Conservation (phyloP, 2,113 vertebrate species). For the Procavia capensis region DNA sequence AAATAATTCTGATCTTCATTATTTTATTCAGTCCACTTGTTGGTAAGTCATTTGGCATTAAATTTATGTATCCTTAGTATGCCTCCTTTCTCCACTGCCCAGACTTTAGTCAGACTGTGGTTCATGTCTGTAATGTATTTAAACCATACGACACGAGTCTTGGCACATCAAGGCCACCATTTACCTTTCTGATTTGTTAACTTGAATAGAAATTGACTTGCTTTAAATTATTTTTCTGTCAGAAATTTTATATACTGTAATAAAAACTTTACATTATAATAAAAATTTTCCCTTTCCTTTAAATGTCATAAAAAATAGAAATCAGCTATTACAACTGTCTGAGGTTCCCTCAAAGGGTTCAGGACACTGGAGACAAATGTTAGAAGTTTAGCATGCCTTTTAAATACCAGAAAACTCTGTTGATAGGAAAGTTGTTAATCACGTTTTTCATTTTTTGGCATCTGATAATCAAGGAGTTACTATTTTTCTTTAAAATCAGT, state of each 20-base stretch:
- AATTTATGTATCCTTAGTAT: neutral
- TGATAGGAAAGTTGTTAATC: neutral
- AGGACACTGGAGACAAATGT: constrained; percentile 34
- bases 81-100: neutral
- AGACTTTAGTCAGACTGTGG: constrained; percentile 16
- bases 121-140: constrained; percentile 36
- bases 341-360: neutral
- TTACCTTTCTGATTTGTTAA: neutral
- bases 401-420: neutral
- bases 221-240: constrained; percentile 47
- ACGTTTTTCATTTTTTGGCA: constrained; percentile 41
- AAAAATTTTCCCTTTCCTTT: too few relatives aligned
- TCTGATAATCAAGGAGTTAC: neutral
- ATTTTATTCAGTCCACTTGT: neutral
- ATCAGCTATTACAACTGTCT: constrained; percentile 28
- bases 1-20: neutral
- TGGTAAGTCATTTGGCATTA: constrained; percentile 3
- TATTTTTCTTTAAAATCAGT: constrained; percentile 35
- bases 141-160: neutral
- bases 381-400: neutral
- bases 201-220: constrained; percentile 44
- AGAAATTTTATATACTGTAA: too few relatives aligned
- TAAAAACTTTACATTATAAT: too few relatives aligned
- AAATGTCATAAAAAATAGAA: too few relatives aligned
- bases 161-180: neutral